Percentiles rank a stretch among this genome's conserved stretches.
phyloP scores from a whole-genome alignment of 2,888 invertebrate genomes.

The Mythimna albipuncta region DNA sequence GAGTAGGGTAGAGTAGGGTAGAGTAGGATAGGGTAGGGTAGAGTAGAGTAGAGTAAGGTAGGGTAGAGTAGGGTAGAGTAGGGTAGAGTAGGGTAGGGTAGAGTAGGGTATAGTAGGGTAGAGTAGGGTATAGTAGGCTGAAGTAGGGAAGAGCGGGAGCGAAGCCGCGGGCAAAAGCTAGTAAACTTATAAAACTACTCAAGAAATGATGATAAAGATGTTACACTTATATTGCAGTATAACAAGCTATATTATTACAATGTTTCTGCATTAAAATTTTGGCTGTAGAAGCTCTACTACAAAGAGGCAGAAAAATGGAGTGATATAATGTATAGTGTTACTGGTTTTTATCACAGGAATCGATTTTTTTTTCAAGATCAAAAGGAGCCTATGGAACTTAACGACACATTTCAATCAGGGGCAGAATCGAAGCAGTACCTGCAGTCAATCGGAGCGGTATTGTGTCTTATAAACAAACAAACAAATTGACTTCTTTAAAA shows the following conservation, averaged over 20 bases:
- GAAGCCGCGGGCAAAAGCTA: too few species aligned
- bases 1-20: too few species aligned
- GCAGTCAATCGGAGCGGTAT: too few species aligned
- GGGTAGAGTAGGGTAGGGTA: too few species aligned
- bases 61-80: too few species aligned
- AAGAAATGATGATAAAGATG: background rate
- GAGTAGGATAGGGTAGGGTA: too few species aligned
- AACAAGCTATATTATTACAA: conserved; percentile 1
- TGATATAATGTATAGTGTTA: conserved; percentile 32
- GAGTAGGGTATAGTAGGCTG: too few species aligned
- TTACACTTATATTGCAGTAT: background rate
- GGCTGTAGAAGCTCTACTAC: conserved; percentile 3
- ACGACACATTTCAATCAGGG: background rate
- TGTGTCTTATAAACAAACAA: background rate
- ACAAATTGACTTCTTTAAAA: background rate
- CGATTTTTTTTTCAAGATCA: background rate
- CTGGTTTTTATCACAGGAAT: background rate
- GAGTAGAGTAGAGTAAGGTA: too few species aligned
- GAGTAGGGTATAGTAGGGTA: too few species aligned
- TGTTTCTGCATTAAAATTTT: conserved; percentile 6
- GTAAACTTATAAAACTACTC: background rate
- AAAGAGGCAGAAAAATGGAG: conserved; percentile 18
- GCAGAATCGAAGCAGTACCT: background rate
- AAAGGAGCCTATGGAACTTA: background rate
- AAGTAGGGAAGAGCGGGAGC: too few species aligned